Conservation (phyloP, 2,888 invertebrate species). For the Amiota communis region DNA sequence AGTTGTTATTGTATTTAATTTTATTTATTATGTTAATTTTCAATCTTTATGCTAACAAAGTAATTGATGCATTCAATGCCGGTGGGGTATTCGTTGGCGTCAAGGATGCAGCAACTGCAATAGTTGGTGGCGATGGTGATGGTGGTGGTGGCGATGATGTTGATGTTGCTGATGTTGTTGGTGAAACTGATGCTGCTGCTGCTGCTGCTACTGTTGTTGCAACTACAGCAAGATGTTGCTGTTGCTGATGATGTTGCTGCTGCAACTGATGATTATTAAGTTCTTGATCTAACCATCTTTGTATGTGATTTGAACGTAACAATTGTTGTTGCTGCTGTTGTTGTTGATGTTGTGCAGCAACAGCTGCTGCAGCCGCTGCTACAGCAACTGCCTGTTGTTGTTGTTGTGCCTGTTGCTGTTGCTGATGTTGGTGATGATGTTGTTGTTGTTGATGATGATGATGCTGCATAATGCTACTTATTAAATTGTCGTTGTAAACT, state of each 20-base stretch:
- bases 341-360: conserved; percentile 29
- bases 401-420: conserved; percentile 10
- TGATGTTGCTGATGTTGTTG: not conserved
- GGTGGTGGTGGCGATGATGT: not conserved
- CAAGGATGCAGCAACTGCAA: conserved; percentile 28
- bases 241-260: conserved; percentile 48
- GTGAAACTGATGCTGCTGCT: conserved; percentile 25
- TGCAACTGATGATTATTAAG: conserved; percentile 41
- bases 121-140: not conserved
- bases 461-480: conserved; percentile 52
- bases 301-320: conserved; percentile 69
- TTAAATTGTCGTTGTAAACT: conserved; percentile 75
- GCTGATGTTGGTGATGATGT: conserved; percentile 52
- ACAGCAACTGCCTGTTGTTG: conserved; percentile 44
- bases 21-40: conserved; percentile 9
- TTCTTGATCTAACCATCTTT: conserved; percentile 77
- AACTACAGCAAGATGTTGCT: conserved; percentile 35
- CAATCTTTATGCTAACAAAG: conserved; percentile 52
- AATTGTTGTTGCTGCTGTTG: conserved; percentile 46
- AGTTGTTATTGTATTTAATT: conserved; percentile 2
- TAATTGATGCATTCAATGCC: conserved; percentile 51
- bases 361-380: conserved; percentile 25
- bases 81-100: conserved; percentile 38
- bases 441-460: conserved; percentile 63
- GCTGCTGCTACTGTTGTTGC: conserved; percentile 31